Evolutionary conservation across 2,888 invertebrate species (phyloP), one percentile per base, ranked within the genome.

Genomic region (Tachina lurida): DNA sequence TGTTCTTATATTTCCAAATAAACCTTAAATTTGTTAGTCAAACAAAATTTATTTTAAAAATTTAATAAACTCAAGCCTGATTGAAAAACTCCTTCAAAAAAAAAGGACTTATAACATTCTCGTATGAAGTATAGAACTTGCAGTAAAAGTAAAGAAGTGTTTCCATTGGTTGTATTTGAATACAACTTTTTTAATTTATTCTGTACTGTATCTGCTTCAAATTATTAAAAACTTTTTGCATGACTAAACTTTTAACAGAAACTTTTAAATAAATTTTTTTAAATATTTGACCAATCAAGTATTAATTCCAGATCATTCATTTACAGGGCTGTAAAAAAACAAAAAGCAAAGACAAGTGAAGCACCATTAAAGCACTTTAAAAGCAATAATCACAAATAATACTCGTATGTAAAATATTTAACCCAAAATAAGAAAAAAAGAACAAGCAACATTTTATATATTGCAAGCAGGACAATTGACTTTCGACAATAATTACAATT

Each of bases 361-460:
- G 67, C 17, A 43, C 43, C 39, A 80, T 67, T 76, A 56, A 81
- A 84, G 47, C 62, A 73, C 71, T 84, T 84, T n/a, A 43, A 77
- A 77, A 60, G 39, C 62, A 73, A 82, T 77, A 67, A 85, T 85
- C 19, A 39, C 54, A 52, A 68, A 74, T 60, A 52, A 58, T 60
- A n/a, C n/a, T n/a, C n/a, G n/a, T n/a, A 45, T 70, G 49, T 13
- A 49, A 78, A 70, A 60, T 43, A 62, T 52, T 31, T 54, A 45
- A 65, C 22, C 63, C 31, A 19, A 67, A 79, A 47, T 65, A 63
- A 65, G 47, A 65, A 22, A 45, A 63, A 60, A 63, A 31, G 31
- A 31, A 63, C 43, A 58, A 62, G 10, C 49, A 49, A 39, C 39
- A 73, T n/a, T 56, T 67, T 22, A 75, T 22, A 75, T 81, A 22